Percentiles rank a stretch among this genome's conserved stretches.
Conservation (phyloP, 1,140 invertebrate genomes). For the Meloidogyne hapla region DNA sequence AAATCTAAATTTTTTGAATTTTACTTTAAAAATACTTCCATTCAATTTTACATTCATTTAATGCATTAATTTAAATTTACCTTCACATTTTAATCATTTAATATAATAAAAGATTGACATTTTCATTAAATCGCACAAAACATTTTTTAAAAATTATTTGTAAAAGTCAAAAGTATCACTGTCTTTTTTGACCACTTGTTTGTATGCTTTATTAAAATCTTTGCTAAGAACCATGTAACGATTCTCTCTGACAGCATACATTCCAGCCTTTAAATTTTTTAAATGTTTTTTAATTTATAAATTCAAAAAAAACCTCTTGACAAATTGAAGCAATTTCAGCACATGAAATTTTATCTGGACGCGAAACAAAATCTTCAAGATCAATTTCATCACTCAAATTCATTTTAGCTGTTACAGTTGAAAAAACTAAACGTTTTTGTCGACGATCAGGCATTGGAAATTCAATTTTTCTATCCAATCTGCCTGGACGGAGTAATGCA, state of each 20-base stretch:
- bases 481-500: conserved; percentile 88
- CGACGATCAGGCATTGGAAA: conserved; percentile 94
- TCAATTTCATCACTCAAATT: conserved; percentile 99
- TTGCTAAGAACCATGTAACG: conserved; percentile 95
- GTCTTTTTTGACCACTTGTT: conserved; percentile 99
- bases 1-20: too few relatives aligned
- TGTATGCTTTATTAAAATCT: conserved; percentile 99
- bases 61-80: not conserved
- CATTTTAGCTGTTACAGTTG: conserved; percentile 96
- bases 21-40: too few relatives aligned
- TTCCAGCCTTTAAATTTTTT: conserved; percentile 70
- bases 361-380: conserved; percentile 94
- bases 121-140: not conserved
- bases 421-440: conserved; percentile 95
- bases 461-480: conserved; percentile 97
- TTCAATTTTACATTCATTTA: not conserved
- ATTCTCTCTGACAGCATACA: conserved; percentile 97
- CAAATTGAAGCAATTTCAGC: conserved; percentile 99
- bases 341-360: conserved; percentile 95
- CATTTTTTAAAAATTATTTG: conserved; percentile 74
- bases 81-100: too few relatives aligned
- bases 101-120: conserved; percentile 1
- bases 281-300: conserved; percentile 48
- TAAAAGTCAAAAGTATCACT: conserved; percentile 99
- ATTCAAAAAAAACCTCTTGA: conserved; percentile 78